phyloP scores from a whole-genome alignment of 2,888 invertebrate genomes.

The Bombyx huttoni region DNA sequence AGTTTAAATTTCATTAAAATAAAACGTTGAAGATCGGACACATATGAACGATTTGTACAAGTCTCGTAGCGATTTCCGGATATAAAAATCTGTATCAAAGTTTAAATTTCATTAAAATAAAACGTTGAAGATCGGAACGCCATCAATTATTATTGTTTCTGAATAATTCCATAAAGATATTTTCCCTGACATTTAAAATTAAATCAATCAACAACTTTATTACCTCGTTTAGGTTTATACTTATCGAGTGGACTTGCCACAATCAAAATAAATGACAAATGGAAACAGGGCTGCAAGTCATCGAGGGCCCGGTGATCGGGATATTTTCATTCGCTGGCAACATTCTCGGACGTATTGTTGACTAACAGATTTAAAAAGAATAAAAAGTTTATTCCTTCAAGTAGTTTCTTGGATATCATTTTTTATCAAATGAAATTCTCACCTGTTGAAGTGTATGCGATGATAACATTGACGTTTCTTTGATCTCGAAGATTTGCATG shows the following conservation, averaged over 20 bases:
- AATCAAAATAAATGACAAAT: slow-evolving; percentile 74
- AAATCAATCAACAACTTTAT: neutral
- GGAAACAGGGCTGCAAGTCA: slow-evolving; percentile 69
- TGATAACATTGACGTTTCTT: neutral
- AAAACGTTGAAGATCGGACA: too few relatives aligned
- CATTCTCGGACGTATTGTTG: slow-evolving; percentile 54
- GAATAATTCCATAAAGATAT: too few relatives aligned
- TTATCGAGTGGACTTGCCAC: slow-evolving; percentile 50
- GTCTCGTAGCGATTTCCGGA: neutral
- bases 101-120: too few relatives aligned
- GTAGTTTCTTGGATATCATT: neutral
- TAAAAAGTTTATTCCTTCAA: neutral
- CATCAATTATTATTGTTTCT: too few relatives aligned
- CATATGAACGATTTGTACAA: neutral
- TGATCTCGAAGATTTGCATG: neutral
- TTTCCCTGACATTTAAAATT: neutral
- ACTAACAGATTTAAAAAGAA: slow-evolving; percentile 2
- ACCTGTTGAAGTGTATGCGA: neutral
- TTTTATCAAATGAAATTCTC: neutral
- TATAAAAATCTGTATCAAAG: neutral
- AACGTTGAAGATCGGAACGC: too few relatives aligned
- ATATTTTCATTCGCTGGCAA: slow-evolving; percentile 45
- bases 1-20: too few relatives aligned
- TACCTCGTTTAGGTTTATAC: slow-evolving; percentile 6
- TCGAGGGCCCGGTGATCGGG: slow-evolving; percentile 18